Conservation (phyloP, 2,797 vertebrate genomes). For the Natrix natrix region DNA sequence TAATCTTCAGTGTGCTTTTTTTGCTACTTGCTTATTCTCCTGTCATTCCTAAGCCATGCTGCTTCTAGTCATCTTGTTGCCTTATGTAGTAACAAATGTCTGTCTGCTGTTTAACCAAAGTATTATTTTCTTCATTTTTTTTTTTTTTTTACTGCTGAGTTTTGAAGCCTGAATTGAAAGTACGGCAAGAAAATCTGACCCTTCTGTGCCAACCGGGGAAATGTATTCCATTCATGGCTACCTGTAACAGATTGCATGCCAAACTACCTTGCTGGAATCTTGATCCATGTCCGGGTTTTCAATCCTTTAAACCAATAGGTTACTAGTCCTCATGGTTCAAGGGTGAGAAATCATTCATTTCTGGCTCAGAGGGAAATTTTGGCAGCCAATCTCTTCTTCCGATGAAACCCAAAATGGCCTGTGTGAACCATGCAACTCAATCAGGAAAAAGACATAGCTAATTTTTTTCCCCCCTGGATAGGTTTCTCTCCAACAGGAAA, state of each 20-base stretch:
- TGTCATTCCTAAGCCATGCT: conserved; percentile 46
- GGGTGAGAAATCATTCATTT: not conserved
- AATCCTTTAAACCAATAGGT: not conserved
- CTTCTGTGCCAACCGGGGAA: not conserved
- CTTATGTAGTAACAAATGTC: conserved; percentile 62
- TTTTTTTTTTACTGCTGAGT: conserved; percentile 32
- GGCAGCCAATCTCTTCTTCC: not conserved
- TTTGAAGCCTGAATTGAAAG: conserved; percentile 9
- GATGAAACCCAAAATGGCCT: not conserved
- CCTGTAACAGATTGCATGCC: too few relatives aligned
- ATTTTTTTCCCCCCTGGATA: too few relatives aligned
- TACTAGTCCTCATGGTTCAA: not conserved
- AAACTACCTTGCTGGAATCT: not conserved
- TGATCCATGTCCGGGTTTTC: not conserved
- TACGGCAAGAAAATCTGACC: not conserved
- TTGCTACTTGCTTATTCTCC: conserved; percentile 55
- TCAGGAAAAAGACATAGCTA: not conserved
- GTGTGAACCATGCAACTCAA: not conserved
- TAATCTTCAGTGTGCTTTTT: conserved; percentile 70
- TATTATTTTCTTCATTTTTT: not conserved
- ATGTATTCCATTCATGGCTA: not conserved
- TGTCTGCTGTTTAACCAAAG: conserved; percentile 61
- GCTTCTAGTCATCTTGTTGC: conserved; percentile 60
- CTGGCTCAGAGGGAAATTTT: not conserved
- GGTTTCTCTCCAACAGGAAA: not conserved